Evolutionary conservation across 2,113 vertebrate genomes (phyloP).

Genomic region (Pycnonotus jocosus): DNA sequence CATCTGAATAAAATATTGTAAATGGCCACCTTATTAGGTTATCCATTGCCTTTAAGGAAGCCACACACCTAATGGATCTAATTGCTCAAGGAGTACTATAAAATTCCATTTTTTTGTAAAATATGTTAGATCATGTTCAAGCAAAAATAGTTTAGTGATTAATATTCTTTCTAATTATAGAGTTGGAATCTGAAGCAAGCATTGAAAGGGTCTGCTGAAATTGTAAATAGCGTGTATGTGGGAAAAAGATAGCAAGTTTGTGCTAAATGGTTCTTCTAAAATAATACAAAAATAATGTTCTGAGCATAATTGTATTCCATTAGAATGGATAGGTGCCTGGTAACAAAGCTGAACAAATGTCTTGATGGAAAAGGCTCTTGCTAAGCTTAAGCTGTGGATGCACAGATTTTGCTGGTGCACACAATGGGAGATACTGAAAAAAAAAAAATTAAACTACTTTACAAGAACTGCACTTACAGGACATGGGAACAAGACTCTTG

Average conservation of each 20-base stretch:
- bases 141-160: conserved; percentile 41
- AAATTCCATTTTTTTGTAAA: background rate
- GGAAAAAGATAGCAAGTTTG: conserved; percentile 23
- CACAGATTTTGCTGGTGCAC: background rate
- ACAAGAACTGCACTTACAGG: background rate
- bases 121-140: conserved; percentile 29
- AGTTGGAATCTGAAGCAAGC: conserved; percentile 33
- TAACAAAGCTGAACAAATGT: conserved; percentile 33
- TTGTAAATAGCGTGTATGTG: conserved; percentile 41
- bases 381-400: background rate
- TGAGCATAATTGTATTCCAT: conserved; percentile 47
- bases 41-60: conserved; percentile 43
- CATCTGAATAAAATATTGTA: conserved; percentile 26
- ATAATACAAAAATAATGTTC: conserved; percentile 32
- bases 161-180: conserved; percentile 56
- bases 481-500: background rate
- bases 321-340: conserved; percentile 23
- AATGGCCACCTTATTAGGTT: conserved; percentile 37
- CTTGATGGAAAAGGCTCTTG: background rate
- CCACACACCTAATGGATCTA: conserved; percentile 43
- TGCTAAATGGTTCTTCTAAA: conserved; percentile 28
- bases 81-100: conserved; percentile 49
- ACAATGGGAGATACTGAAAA: background rate
- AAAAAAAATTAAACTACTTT: background rate
- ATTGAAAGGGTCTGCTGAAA: conserved; percentile 20